These are phyloP conservation scores for Atrichornis clamosus DNA, from an alignment of 2,113 vertebrate species.

Conservation along the genomic window DNA sequence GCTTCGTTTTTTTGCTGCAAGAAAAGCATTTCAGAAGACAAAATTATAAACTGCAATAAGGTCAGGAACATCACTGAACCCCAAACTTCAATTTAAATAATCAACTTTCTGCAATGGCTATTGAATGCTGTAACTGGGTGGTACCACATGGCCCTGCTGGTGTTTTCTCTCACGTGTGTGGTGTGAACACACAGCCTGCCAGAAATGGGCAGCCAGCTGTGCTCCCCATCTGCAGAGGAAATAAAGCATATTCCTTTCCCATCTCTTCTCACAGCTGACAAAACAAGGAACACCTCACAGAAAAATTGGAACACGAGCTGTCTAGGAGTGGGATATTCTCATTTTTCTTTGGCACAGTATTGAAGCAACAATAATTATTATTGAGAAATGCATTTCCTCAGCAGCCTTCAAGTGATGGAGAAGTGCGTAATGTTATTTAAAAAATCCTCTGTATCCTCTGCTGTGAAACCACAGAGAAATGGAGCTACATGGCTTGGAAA, in stretches of 20 bases:
- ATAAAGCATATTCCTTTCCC: background rate
- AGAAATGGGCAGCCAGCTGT: background rate
- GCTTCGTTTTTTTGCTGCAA: slow-evolving; percentile 85
- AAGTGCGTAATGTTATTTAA: background rate
- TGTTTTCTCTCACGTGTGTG: background rate
- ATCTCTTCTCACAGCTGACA: background rate
- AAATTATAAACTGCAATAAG: background rate
- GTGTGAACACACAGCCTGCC: background rate
- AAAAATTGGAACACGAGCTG: background rate
- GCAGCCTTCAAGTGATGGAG: background rate
- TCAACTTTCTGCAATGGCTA: background rate
- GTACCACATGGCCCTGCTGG: background rate
- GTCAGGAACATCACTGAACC: background rate
- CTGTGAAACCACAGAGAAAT: background rate
- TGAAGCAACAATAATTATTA: background rate
- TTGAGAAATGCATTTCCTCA: background rate
- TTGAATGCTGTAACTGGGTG: background rate
- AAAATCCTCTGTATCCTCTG: background rate
- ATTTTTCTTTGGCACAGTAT: background rate
- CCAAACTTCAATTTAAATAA: background rate
- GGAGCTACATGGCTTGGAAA: background rate
- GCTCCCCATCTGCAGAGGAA: background rate
- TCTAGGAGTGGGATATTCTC: background rate
- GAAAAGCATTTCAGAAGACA: slow-evolving; percentile 15
- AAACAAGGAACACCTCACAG: background rate